Percentiles rank a stretch among this genome's conserved stretches.
These are phyloP conservation scores for Seriola rivoliana DNA, from an alignment of 2,113 vertebrate genomes.

Conservation along the genomic window DNA sequence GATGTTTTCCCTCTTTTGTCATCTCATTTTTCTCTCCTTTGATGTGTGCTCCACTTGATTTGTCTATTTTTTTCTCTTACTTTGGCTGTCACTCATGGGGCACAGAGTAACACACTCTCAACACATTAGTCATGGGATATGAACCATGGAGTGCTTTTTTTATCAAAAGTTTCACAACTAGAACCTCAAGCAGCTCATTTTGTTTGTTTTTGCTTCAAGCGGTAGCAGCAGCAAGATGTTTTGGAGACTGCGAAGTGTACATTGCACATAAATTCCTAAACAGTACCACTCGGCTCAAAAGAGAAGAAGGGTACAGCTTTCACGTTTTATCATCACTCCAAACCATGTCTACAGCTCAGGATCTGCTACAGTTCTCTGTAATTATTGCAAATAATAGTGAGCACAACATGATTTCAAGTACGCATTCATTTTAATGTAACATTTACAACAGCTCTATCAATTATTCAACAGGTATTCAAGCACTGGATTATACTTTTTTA, in stretches of 20 bases:
- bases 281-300: constrained; percentile 47
- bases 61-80: constrained; percentile 60
- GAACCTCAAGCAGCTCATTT: constrained; percentile 62
- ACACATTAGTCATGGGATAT: constrained; percentile 66
- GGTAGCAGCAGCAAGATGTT: constrained; percentile 45
- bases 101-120: constrained; percentile 39
- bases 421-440: background rate
- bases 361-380: constrained; percentile 12
- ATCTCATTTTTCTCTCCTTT: constrained; percentile 72
- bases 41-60: constrained; percentile 72
- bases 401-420: background rate
- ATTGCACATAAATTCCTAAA: constrained; percentile 69
- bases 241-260: constrained; percentile 49
- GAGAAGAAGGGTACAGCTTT: constrained; percentile 19
- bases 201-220: constrained; percentile 58
- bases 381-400: constrained; percentile 22
- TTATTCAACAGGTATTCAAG: background rate
- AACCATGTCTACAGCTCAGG: constrained; percentile 19
- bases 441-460: background rate
- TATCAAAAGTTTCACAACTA: constrained; percentile 62
- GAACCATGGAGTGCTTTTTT: constrained; percentile 59
- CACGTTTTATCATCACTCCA: constrained; percentile 28
- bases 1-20: constrained; percentile 84
- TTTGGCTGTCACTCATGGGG: constrained; percentile 72
- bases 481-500: background rate